phyloP scores from a whole-genome alignment of 2,797 vertebrate genomes.

The Echiichthys vipera region DNA sequence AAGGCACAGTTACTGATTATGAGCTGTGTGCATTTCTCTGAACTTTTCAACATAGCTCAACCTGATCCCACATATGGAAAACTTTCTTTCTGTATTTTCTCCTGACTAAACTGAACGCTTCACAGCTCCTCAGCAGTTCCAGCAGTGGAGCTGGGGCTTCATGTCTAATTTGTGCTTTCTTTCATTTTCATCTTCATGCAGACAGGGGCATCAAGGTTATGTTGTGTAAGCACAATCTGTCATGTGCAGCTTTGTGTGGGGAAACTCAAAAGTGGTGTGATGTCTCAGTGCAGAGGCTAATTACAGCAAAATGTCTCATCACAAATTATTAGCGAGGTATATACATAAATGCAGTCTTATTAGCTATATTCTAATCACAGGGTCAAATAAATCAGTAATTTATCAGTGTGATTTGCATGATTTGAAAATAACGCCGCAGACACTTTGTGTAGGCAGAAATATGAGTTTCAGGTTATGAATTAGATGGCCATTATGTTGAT shows the following conservation, averaged over 20 bases:
- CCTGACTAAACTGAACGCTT: not conserved
- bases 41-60: no score
- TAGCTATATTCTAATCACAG: slow-evolving; percentile 16
- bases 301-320: no score
- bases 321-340: not conserved
- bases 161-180: slow-evolving; percentile 45
- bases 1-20: no score
- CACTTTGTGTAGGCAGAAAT: slow-evolving; percentile 19
- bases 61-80: not conserved
- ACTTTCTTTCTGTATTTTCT: not conserved
- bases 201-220: slow-evolving; percentile 30
- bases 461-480: slow-evolving; percentile 26
- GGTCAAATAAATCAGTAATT: slow-evolving; percentile 31
- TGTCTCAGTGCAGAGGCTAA: slow-evolving; percentile 36
- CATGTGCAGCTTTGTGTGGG: slow-evolving; percentile 14
- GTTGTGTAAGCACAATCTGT: slow-evolving; percentile 7
- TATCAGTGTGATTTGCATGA: slow-evolving; percentile 18
- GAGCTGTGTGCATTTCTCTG: no score
- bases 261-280: not conserved
- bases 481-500: slow-evolving; percentile 28
- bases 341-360: slow-evolving; percentile 9
- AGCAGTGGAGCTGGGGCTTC: slow-evolving; percentile 22
- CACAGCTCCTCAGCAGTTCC: slow-evolving; percentile 37
- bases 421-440: slow-evolving; percentile 4
- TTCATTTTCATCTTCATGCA: slow-evolving; percentile 62